Conservation (phyloP, 2,888 invertebrate genomes). For the Pseudoips prasinana region DNA sequence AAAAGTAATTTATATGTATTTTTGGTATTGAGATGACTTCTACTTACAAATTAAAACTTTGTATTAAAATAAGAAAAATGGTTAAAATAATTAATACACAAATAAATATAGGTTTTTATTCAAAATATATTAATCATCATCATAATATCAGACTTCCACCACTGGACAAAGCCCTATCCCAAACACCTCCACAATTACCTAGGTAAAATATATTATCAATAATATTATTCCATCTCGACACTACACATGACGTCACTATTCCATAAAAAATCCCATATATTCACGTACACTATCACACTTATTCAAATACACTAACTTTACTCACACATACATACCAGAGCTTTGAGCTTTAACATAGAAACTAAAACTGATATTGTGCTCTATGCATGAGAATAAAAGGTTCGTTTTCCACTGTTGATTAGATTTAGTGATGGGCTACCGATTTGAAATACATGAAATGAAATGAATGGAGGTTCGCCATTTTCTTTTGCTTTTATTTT, state of each 20-base stretch:
- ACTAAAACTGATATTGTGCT: conserved; percentile 5
- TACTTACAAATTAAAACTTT: too few species aligned
- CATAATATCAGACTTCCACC: too few species aligned
- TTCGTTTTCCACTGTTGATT: conserved; percentile 3
- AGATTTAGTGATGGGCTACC: conserved; percentile 20
- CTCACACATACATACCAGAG: conserved; percentile 22
- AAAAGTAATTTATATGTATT: too few species aligned
- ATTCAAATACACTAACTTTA: conserved; percentile 16
- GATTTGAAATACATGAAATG: conserved; percentile 28
- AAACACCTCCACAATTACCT: too few species aligned
- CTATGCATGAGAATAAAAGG: rapidly evolving
- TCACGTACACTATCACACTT: conserved; percentile 32
- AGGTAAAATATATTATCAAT: too few species aligned
- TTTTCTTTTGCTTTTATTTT: conserved; percentile 31
- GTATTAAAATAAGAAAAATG: too few species aligned
- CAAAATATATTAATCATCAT: too few species aligned
- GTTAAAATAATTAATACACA: too few species aligned
- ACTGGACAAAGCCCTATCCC: too few species aligned
- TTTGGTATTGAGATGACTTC: too few species aligned
- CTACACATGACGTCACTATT: conserved; percentile 30
- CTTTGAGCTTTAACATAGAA: conserved; percentile 29
- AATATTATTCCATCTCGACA: too few species aligned
- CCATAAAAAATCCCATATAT: conserved; percentile 35
- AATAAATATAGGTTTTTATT: too few species aligned
- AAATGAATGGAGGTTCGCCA: conserved; percentile 20